Evolutionary conservation across 2,797 vertebrate genomes (phyloP), one percentile per base, ranked within the genome.

Genomic region (Semotilus atromaculatus): DNA sequence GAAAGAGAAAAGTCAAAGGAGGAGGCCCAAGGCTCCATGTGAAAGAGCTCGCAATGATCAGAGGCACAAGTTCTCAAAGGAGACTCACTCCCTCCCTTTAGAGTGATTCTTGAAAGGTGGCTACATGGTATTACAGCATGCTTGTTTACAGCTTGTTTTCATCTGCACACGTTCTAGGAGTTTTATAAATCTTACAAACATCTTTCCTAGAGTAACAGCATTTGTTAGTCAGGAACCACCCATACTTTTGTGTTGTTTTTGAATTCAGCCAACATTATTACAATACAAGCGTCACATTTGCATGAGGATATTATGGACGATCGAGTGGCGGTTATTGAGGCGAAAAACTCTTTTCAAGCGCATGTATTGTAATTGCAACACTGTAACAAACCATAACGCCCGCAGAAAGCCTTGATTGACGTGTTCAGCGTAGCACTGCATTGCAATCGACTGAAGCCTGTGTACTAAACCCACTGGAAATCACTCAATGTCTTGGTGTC

Each of bases 341-440:
- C 70, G 80, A 86, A 86, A 70, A 85, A 31, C 45, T 78, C 87
- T 85, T 85, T 87, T 82, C 81, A 84, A 86, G 80, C 40, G 36
- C 58, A 62, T 64, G 68, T 88, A 81, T 86, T 88, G 87, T 90
- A 88, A 90, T 89, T 89, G 89, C 78, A 86, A 84, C 88, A 80
- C 83, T 58, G 84, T 80, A 74, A 84, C 85, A 86, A 85, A 86
- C 88, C 80, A 85, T 89, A 86, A 85, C 38, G 71, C 88, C 86
- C 48, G 67, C 51, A 87, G 88, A 72, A 80, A 81, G 78, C 29
- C 81, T 85, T 88, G 89, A 90, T 84, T 90, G 90, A 88, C 86
- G 51, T 84, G 88, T 85, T 86, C 80, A 80, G 79, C 29, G 77
- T 86, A 75, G 86, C 81, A 67, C 78, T 58, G 81, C 71, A 31